Evolutionary conservation across 2,113 vertebrate species (phyloP).

Genomic region (Bujurquina vittata): DNA sequence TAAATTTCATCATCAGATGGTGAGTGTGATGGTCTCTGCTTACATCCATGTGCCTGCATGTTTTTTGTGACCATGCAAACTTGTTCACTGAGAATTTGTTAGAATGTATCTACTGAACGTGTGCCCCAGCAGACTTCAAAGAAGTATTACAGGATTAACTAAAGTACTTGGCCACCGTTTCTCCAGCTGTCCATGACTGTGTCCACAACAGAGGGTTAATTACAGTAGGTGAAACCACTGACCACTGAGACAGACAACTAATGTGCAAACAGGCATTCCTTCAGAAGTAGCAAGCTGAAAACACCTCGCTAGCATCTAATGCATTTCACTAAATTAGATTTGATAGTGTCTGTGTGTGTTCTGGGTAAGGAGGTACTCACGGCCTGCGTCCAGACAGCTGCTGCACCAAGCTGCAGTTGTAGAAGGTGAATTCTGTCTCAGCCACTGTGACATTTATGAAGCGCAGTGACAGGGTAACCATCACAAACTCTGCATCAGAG

Average conservation of each 20-base stretch:
- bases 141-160: not conserved
- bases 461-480: constrained; percentile 86
- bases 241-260: not conserved
- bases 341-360: not conserved
- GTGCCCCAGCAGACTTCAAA: not conserved
- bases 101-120: not conserved
- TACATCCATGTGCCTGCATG: too few relatives aligned
- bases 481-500: constrained; percentile 85
- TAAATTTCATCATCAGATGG: too few relatives aligned
- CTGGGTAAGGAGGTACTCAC: constrained; percentile 80
- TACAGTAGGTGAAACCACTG: not conserved
- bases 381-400: constrained; percentile 85
- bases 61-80: not conserved
- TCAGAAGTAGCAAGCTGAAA: not conserved
- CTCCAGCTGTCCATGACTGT: not conserved
- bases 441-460: constrained; percentile 87
- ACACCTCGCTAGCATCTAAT: not conserved
- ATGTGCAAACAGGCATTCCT: not conserved
- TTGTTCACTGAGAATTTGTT: not conserved
- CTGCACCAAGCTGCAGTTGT: constrained; percentile 89
- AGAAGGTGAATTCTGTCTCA: constrained; percentile 88
- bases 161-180: not conserved
- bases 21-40: too few relatives aligned
- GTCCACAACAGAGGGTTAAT: not conserved
- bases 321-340: not conserved